phyloP scores from a whole-genome alignment of 1,140 invertebrate species.

The Calosoma granatense region DNA sequence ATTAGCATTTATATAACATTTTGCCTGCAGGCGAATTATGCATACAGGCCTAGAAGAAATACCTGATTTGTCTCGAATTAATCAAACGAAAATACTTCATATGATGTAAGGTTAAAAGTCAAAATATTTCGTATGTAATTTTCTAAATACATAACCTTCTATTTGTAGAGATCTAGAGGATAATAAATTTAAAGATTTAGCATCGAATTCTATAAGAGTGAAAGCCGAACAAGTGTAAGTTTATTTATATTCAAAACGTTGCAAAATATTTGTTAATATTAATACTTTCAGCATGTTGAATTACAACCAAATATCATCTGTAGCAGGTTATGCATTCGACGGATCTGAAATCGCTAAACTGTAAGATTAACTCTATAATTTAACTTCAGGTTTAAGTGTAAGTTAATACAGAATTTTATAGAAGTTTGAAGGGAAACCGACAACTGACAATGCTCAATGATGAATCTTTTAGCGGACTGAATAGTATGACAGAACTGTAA shows the following conservation, averaged over 20 bases:
- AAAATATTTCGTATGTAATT: constrained; percentile 12
- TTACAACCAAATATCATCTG: constrained; percentile 48
- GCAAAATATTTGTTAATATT: constrained; percentile 4
- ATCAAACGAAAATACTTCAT: constrained; percentile 39
- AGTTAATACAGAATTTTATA: too few relatives aligned
- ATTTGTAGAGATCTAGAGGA: constrained; percentile 44
- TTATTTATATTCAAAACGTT: constrained; percentile 4
- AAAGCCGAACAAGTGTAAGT: constrained; percentile 48
- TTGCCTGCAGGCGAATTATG: constrained; percentile 45
- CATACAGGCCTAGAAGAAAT: constrained; percentile 41
- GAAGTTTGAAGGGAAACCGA: constrained; percentile 57
- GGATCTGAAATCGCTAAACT: constrained; percentile 53
- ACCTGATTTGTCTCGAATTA: constrained; percentile 37
- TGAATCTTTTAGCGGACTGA: constrained; percentile 53
- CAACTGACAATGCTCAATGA: constrained; percentile 46
- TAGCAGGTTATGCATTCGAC: constrained; percentile 52
- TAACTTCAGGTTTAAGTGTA: constrained; percentile 12
- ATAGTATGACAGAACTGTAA: constrained; percentile 51
- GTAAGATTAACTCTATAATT: constrained; percentile 39
- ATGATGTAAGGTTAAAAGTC: constrained; percentile 42
- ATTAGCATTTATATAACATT: constrained; percentile 20
- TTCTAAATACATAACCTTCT: constrained; percentile 10
- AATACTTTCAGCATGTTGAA: constrained; percentile 41
- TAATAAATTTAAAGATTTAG: constrained; percentile 41
- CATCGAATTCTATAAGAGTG: constrained; percentile 39